phyloP scores from a whole-genome alignment of 92 coral and sea anemone species.

The Zoanthus sansibaricus region DNA sequence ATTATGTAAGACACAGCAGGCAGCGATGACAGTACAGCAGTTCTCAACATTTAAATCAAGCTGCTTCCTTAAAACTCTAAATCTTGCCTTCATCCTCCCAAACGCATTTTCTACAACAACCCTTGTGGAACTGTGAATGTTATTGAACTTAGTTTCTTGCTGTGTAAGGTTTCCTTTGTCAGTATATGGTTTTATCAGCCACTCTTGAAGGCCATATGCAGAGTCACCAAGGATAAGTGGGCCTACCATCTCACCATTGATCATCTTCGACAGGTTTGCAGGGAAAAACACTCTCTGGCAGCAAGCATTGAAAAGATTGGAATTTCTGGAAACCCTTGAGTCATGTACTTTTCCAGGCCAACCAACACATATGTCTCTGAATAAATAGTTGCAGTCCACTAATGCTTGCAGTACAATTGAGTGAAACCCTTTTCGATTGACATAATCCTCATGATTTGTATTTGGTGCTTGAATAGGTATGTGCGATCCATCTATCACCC shows the following conservation, averaged over 20 bases:
- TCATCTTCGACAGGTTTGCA: conserved; percentile 6
- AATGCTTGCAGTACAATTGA: conserved; percentile 51
- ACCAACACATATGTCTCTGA: conserved; percentile 53
- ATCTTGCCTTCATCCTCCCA: conserved; percentile 67
- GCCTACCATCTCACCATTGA: conserved; percentile 49
- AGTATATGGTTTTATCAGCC: conserved; percentile 54
- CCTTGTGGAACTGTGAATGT: conserved; percentile 56
- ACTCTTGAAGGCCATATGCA: conserved; percentile 59
- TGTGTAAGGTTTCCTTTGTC: conserved; percentile 33
- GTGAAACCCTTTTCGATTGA: conserved; percentile 45
- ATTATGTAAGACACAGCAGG: conserved; percentile 69
- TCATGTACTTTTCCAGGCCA: conserved; percentile 67
- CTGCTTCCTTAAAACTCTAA: conserved; percentile 38
- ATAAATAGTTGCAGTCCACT: conserved; percentile 55
- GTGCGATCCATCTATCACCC: conserved; percentile 24
- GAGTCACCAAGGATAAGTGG: conserved; percentile 61
- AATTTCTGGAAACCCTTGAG: conserved; percentile 57
- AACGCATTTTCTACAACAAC: conserved; percentile 62
- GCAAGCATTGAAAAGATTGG: conserved; percentile 42
- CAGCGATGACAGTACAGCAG: conserved; percentile 35
- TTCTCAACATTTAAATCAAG: conserved; percentile 34
- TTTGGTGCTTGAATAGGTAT: conserved; percentile 51
- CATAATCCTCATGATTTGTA: conserved; percentile 32
- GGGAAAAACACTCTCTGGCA: conserved; percentile 31
- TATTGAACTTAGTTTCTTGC: conserved; percentile 47